Percentiles rank a stretch among this genome's conserved stretches.
These are phyloP conservation scores for Apteryx mantelli DNA, from an alignment of 2,113 vertebrate species.

Conservation along the genomic window DNA sequence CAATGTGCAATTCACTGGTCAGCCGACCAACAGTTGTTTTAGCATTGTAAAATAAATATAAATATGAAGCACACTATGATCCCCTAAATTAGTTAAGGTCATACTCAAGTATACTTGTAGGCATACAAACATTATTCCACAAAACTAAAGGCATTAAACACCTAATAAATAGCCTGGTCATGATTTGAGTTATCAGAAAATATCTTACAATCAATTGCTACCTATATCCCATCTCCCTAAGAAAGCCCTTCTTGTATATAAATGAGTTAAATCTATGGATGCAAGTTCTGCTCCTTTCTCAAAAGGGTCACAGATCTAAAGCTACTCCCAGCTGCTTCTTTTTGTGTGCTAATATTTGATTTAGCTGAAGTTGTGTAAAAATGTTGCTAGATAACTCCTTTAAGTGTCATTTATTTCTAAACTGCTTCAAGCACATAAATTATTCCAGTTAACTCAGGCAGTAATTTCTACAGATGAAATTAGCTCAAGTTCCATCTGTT, in stretches of 20 bases:
- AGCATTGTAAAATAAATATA: background rate
- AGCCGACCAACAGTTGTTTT: background rate
- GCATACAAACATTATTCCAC: background rate
- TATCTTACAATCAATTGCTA: background rate
- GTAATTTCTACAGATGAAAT: background rate
- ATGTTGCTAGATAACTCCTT: background rate
- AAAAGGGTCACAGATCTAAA: background rate
- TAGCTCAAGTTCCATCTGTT: background rate
- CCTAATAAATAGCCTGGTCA: background rate
- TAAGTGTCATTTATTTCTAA: constrained; percentile 12
- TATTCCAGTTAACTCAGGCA: background rate
- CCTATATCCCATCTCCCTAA: fast-evolving
- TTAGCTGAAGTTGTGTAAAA: background rate
- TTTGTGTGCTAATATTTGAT: background rate
- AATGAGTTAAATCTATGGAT: background rate
- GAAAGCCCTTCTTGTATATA: background rate
- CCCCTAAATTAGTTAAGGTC: background rate
- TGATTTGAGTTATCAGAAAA: background rate
- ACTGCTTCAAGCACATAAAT: background rate
- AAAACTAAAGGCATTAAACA: background rate
- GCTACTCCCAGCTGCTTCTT: background rate
- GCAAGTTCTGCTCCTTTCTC: background rate
- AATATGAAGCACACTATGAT: background rate
- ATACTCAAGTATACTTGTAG: background rate
- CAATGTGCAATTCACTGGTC: background rate